Evolutionary conservation across 2,888 invertebrate genomes (phyloP).

Genomic region (Caenorhabditis sp.): DNA sequence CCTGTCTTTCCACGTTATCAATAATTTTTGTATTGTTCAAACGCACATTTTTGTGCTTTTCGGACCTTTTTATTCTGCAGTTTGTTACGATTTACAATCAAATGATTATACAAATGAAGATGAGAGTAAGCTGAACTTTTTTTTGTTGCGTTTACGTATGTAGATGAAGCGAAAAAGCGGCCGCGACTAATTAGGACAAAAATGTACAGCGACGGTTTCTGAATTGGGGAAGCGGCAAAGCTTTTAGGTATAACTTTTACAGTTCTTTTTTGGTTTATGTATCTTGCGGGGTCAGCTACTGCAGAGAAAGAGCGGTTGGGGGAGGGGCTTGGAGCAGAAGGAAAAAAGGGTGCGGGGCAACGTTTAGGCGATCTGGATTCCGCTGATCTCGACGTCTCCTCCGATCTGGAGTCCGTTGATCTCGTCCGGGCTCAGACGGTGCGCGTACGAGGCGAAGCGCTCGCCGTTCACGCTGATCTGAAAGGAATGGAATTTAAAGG

Average conservation of each 20-base stretch:
- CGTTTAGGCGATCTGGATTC: constrained; percentile 73
- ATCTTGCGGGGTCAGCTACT: constrained; percentile 15
- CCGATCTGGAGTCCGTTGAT: constrained; percentile 78
- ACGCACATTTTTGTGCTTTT: constrained; percentile 3
- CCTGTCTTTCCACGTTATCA: too few relatives aligned
- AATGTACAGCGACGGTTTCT: too few relatives aligned
- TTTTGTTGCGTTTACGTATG: too few relatives aligned
- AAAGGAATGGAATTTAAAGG: not conserved
- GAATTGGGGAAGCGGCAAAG: too few relatives aligned
- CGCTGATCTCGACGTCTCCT: constrained; percentile 77
- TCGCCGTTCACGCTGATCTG: constrained; percentile 79
- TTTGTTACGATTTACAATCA: constrained; percentile 27
- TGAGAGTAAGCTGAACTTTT: too few relatives aligned
- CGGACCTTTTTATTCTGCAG: constrained; percentile 48
- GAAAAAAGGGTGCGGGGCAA: constrained; percentile 1
- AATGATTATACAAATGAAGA: too few relatives aligned
- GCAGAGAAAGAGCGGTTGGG: constrained; percentile 34
- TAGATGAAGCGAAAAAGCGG: too few relatives aligned
- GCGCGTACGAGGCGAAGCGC: constrained; percentile 79
- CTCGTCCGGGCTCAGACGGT: constrained; percentile 78
- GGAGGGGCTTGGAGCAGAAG: constrained; percentile 31
- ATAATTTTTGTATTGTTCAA: not conserved
- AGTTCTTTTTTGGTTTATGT: not conserved
- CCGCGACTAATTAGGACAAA: too few relatives aligned
- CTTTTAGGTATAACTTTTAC: too few relatives aligned